Evolutionary conservation across 2,888 invertebrate genomes (phyloP), one percentile per base, ranked within the genome.

Genomic region (Chrysolina americana): DNA sequence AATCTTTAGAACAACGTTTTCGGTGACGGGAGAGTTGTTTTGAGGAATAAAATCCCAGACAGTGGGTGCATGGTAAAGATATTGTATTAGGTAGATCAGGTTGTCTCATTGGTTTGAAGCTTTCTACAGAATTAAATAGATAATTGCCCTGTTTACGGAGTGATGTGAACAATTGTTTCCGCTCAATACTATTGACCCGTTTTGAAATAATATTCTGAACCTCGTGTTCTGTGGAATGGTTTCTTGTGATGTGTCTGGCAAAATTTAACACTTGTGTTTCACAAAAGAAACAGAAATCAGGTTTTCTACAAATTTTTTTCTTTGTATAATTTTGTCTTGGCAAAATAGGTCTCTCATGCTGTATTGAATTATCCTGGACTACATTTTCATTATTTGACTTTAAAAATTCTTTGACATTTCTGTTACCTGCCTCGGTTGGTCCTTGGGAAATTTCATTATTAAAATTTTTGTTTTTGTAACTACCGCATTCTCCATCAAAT

Each of bases 31-130:
- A 81, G 23, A 82, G 71, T 17, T 74, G 70, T 71, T 80, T 81
- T 23, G 76, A 28, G 2, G 79, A 76, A 76, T 75, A 82, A 68
- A 76, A 82, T 6, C 82, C 82, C 17, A 81, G 68, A 71, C 82
- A 82, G 68, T 78, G 59, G 53, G 23, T 50, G 68, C 81, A 82
- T 8, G 80, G 78, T 48, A 80, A 44, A 48, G 15, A 74, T 6
- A 36, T 66, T 50, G 41, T 41, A 21, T 47, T 47, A 11, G 62
- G 13, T 21, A 63, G 36, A 19, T 65, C 21, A 23, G 56, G 65
- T 44, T 65, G 50, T 62, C 68, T 74, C 68, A 41, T 80, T 21
- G 50, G 80, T 73, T 65, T 79, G 78, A 62, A n/a, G 17, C 36
- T 63, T 19, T 56, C 47, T 21, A 19, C 21, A 23, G 41, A 66